A percentile compares a stretch with the other conserved stretches of the same genome.
phyloP scores from a whole-genome alignment of 2,113 vertebrate species.

The Dipodomys stephensi region DNA sequence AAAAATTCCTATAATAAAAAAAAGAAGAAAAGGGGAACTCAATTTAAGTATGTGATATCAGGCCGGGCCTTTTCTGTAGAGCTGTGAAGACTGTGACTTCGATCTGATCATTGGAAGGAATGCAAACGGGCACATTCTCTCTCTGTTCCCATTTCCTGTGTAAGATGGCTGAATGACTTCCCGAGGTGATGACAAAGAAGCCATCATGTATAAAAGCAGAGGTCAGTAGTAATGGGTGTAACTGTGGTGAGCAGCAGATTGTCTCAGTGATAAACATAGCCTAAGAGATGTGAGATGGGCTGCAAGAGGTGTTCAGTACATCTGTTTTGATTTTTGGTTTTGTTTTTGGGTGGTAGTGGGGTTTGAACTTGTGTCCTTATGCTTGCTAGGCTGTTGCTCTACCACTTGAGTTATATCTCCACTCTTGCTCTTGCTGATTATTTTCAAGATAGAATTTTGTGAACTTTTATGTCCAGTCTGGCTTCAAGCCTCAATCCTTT shows the following conservation, averaged over 20 bases:
- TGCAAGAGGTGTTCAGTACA: neutral
- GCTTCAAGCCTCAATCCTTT: too few species aligned
- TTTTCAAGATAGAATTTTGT: too few species aligned
- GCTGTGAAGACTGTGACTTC: neutral
- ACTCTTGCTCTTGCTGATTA: too few species aligned
- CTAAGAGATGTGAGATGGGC: neutral
- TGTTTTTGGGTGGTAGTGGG: too few species aligned
- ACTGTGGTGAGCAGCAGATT: too few species aligned
- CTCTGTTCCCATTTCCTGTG: neutral
- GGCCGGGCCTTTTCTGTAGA: neutral
- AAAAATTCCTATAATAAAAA: too few species aligned
- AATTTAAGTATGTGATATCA: neutral
- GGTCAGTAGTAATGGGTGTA: neutral
- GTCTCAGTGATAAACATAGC: neutral
- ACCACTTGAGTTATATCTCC: too few species aligned
- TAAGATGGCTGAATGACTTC: neutral
- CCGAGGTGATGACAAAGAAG: neutral
- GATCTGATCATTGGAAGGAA: neutral
- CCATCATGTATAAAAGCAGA: neutral
- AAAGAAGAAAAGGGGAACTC: neutral
- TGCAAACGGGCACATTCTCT: neutral
- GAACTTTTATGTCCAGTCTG: too few species aligned
- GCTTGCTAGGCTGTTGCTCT: too few species aligned
- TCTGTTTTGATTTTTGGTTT: neutral
- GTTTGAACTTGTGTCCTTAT: too few species aligned